Evolutionary conservation across 2,113 vertebrate species (phyloP).

Genomic region (Girardinichthys multiradiatus): DNA sequence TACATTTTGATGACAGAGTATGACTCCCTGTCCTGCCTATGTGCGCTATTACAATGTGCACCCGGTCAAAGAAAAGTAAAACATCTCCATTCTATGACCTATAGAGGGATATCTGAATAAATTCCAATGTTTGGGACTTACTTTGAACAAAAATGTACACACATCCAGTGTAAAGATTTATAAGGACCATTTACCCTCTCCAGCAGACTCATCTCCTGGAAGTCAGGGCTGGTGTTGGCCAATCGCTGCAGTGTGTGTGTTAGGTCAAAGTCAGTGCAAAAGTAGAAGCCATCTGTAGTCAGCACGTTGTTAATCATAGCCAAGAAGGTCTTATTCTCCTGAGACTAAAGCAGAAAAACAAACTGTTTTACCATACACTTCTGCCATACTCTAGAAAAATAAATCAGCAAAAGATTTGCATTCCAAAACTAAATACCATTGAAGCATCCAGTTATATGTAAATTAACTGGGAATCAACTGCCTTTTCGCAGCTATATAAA

Average conservation of each 20-base stretch:
- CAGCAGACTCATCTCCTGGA: conserved; percentile 97
- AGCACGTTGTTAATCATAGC: conserved; percentile 93
- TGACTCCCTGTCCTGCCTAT: too few relatives aligned
- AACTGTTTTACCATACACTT: conserved; percentile 10
- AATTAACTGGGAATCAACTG: too few relatives aligned
- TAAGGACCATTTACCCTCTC: conserved; percentile 86
- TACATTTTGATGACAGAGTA: too few relatives aligned
- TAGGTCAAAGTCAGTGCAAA: conserved; percentile 93
- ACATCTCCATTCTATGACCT: not conserved
- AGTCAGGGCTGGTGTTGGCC: conserved; percentile 96
- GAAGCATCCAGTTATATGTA: too few relatives aligned
- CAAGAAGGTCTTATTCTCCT: conserved; percentile 95
- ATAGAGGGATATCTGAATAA: not conserved
- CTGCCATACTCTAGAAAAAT: not conserved
- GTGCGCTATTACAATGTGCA: too few relatives aligned
- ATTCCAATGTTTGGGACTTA: not conserved
- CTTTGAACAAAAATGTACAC: too few relatives aligned
- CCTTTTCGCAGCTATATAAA: too few relatives aligned
- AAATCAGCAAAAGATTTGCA: not conserved
- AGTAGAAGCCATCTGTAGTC: conserved; percentile 95
- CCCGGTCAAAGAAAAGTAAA: not conserved
- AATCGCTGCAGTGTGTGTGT: conserved; percentile 94
- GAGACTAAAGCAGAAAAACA: conserved; percentile 79
- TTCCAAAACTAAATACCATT: not conserved
- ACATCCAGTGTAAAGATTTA: not conserved